Percentiles rank a stretch among this genome's conserved stretches.
These are phyloP conservation scores for Anoplophora glabripennis DNA, from an alignment of 1,140 invertebrate species.

Conservation along the genomic window DNA sequence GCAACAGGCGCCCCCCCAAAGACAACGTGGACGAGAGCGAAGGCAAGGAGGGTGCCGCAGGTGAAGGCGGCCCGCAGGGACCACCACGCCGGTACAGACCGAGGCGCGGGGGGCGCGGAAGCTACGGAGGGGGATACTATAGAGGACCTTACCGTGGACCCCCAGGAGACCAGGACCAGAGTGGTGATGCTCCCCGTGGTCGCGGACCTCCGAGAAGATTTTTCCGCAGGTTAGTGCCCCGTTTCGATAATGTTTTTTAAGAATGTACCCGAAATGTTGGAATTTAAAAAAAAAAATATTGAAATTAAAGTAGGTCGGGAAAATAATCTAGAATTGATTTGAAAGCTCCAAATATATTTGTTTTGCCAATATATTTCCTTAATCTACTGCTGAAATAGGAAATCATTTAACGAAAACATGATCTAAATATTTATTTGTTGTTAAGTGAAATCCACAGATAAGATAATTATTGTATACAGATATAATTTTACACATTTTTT, in stretches of 20 bases:
- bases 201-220: constrained; percentile 60
- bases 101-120: constrained; percentile 47
- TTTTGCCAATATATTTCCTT: too few relatives aligned
- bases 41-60: constrained; percentile 30
- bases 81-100: constrained; percentile 53
- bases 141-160: constrained; percentile 48
- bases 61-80: constrained; percentile 46
- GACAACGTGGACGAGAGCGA: constrained; percentile 27
- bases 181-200: constrained; percentile 49
- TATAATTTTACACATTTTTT: too few relatives aligned
- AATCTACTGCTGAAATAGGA: too few relatives aligned
- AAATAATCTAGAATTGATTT: too few relatives aligned
- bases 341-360: too few relatives aligned
- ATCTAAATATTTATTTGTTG: too few relatives aligned
- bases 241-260: neutral
- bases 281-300: too few relatives aligned
- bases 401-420: too few relatives aligned
- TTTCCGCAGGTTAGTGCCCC: constrained; percentile 53
- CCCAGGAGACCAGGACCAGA: constrained; percentile 47
- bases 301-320: too few relatives aligned
- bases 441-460: too few relatives aligned
- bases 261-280: too few relatives aligned
- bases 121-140: constrained; percentile 43
- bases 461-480: too few relatives aligned
- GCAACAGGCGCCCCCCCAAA: constrained; percentile 44